phyloP scores from a whole-genome alignment of 1,140 invertebrate genomes.

The Drusus annulatus region DNA sequence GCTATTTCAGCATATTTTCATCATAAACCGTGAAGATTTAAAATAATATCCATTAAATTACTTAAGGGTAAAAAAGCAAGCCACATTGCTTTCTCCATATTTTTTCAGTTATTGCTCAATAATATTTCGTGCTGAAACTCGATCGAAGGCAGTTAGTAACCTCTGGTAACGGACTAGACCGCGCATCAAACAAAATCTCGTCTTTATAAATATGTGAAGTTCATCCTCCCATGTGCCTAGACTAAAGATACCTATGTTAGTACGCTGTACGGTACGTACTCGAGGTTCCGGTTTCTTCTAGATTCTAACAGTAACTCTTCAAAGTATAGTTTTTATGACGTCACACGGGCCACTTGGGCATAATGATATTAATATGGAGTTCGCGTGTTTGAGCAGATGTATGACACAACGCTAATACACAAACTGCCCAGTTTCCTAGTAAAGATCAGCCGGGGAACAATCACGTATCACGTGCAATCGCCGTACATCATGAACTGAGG shows the following conservation, averaged over 20 bases:
- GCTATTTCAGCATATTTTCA: no score
- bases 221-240: not conserved
- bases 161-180: no score
- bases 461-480: constrained; percentile 48
- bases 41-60: no score
- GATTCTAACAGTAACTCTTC: constrained; percentile 1
- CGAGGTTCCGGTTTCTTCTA: not conserved
- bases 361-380: constrained; percentile 48
- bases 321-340: not conserved
- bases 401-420: constrained; percentile 51
- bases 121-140: no score
- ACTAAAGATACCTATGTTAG: not conserved
- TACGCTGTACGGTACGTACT: not conserved
- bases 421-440: constrained; percentile 43
- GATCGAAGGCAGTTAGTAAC: no score
- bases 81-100: no score
- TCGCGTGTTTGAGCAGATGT: constrained; percentile 39
- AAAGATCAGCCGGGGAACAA: constrained; percentile 19
- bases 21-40: no score
- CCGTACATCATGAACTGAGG: constrained; percentile 7
- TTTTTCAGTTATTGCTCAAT: no score
- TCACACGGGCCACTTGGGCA: constrained; percentile 20
- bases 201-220: no score
- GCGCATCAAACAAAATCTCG: no score
- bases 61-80: no score